phyloP scores from a whole-genome alignment of 2,888 invertebrate species.

The Zelleria hepariella region DNA sequence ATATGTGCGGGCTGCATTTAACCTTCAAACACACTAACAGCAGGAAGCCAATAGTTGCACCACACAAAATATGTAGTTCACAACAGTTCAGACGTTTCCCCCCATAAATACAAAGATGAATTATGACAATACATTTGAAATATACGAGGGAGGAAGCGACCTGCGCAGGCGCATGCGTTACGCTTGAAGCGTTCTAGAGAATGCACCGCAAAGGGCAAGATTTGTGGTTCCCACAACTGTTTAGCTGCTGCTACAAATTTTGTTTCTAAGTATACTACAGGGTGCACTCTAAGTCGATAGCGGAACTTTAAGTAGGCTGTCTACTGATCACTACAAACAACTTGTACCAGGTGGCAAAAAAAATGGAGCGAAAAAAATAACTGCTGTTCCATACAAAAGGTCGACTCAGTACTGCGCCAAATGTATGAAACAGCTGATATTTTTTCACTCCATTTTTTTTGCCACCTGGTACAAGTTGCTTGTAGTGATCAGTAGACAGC shows the following conservation, averaged over 20 bases:
- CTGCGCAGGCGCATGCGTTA: conserved; percentile 7
- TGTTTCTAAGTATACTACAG: neutral
- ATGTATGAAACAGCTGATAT: no score
- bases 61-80: neutral
- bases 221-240: neutral
- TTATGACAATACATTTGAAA: neutral
- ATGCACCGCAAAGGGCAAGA: conserved; percentile 11
- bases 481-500: no score
- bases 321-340: no score
- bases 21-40: no score
- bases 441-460: no score
- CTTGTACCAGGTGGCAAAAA: no score
- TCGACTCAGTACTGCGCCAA: no score
- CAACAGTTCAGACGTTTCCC: neutral
- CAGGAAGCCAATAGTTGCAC: no score
- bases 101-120: neutral
- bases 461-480: no score
- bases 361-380: no score
- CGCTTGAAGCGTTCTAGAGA: conserved; percentile 13
- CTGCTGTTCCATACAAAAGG: no score
- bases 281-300: neutral
- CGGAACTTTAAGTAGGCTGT: neutral
- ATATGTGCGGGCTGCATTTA: no score
- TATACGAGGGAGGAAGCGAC: neutral
- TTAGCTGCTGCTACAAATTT: neutral